phyloP scores from a whole-genome alignment of 2,888 invertebrate genomes.

The Erebia epiphron region DNA sequence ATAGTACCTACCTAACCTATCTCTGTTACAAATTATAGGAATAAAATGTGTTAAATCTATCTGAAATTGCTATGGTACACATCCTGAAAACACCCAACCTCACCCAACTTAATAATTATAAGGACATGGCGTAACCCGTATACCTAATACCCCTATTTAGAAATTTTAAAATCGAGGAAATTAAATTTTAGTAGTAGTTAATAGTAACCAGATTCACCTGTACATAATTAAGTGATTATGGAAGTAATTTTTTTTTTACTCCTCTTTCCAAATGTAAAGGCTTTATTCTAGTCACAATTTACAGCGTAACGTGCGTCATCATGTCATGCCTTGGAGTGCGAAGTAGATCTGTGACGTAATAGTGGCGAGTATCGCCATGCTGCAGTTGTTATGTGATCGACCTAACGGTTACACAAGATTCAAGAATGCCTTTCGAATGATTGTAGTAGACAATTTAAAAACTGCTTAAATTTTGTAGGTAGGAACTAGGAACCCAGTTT shows the following conservation, averaged over 20 bases:
- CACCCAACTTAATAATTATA: no score
- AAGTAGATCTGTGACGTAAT: conserved; percentile 42
- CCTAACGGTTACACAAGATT: conserved; percentile 42
- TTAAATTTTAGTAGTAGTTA: background rate
- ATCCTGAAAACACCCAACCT: no score
- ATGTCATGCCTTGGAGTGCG: conserved; percentile 16
- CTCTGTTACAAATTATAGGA: no score
- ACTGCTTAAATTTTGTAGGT: no score
- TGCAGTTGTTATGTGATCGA: conserved; percentile 47
- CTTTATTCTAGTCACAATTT: conserved; percentile 27
- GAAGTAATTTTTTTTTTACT: background rate
- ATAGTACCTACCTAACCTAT: no score
- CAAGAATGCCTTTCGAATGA: conserved; percentile 41
- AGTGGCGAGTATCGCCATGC: conserved; percentile 37
- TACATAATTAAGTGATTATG: background rate
- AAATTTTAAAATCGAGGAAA: background rate
- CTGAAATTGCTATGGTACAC: no score
- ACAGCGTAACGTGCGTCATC: conserved; percentile 7
- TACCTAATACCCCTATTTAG: no score
- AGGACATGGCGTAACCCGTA: background rate
- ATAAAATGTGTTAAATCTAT: no score
- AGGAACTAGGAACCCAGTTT: no score
- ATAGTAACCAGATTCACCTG: background rate
- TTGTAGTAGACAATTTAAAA: conserved; percentile 8
- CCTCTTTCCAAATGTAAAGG: background rate